phyloP scores from a whole-genome alignment of 23 tunicate genomes.

The Ascidia mentula region DNA sequence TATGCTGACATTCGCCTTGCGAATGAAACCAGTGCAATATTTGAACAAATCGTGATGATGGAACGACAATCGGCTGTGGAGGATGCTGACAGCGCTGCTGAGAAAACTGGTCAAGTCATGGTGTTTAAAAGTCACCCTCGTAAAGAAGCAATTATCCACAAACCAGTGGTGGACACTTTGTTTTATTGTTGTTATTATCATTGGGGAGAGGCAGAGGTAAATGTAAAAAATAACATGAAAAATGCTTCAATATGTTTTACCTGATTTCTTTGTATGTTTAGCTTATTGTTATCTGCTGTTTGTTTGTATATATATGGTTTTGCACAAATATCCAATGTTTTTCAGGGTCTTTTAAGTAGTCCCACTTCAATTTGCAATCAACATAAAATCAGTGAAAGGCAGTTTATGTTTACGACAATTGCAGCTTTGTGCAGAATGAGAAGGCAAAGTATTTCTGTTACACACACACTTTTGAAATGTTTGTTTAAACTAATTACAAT shows the following conservation, averaged over 20 bases:
- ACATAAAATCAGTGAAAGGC: slow-evolving; percentile 69
- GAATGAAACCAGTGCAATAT: slow-evolving; percentile 57
- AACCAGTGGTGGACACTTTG: slow-evolving; percentile 53
- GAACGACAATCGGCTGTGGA: slow-evolving; percentile 74
- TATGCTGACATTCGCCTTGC: slow-evolving; percentile 60
- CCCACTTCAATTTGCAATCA: slow-evolving; percentile 47
- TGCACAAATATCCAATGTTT: too few species aligned
- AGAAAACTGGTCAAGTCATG: slow-evolving; percentile 40
- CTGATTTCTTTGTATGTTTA: too few species aligned
- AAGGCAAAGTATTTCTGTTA: slow-evolving; percentile 28
- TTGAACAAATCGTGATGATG: slow-evolving; percentile 63
- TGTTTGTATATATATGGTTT: too few species aligned
- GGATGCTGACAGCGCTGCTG: slow-evolving; percentile 54
- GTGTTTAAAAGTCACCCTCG: slow-evolving; percentile 65
- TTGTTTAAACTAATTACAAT: not conserved
- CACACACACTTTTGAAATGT: not conserved
- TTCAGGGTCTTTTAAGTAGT: slow-evolving; percentile 75
- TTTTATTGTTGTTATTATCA: slow-evolving; percentile 87
- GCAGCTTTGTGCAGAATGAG: slow-evolving; percentile 81
- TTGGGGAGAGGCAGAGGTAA: slow-evolving; percentile 93
- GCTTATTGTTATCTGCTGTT: too few species aligned
- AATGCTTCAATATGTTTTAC: too few species aligned
- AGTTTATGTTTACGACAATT: slow-evolving; percentile 48
- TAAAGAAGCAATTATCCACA: slow-evolving; percentile 49
- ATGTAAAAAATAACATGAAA: too few species aligned